A percentile compares a stretch with the other conserved stretches of the same genome.
Conservation (phyloP, 2,888 invertebrate genomes). For the Spatulosminthurus flaviceps region DNA sequence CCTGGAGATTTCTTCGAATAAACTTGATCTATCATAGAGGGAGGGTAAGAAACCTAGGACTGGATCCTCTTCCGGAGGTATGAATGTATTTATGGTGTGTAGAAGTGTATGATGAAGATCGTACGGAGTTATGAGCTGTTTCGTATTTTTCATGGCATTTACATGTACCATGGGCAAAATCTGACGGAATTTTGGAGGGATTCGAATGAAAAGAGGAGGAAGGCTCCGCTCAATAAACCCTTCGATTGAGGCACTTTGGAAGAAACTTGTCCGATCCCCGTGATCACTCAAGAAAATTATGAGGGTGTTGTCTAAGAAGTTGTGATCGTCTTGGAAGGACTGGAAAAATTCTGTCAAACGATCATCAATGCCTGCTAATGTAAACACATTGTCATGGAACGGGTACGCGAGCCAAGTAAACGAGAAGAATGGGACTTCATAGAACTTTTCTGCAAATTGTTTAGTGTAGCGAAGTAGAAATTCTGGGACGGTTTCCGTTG, state of each 20-base stretch:
- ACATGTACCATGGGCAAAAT: conserved; percentile 70
- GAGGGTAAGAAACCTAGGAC: not conserved
- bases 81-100: conserved; percentile 3
- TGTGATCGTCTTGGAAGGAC: conserved; percentile 68
- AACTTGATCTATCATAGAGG: conserved; percentile 25
- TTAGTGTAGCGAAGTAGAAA: conserved; percentile 76
- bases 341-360: conserved; percentile 72
- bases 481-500: conserved; percentile 66
- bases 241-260: conserved; percentile 74
- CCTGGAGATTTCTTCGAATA: conserved; percentile 28
- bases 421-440: conserved; percentile 75
- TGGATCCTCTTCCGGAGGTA: not conserved
- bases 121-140: conserved; percentile 77
- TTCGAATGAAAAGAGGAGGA: conserved; percentile 76
- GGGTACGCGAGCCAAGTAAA: conserved; percentile 83
- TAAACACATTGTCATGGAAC: conserved; percentile 77
- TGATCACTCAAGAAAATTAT: conserved; percentile 80
- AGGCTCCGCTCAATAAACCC: conserved; percentile 78
- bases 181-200: conserved; percentile 73
- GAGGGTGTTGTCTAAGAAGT: conserved; percentile 73
- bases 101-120: conserved; percentile 75
- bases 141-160: conserved; percentile 72
- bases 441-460: conserved; percentile 75
- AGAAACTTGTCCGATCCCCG: conserved; percentile 78
- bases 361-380: conserved; percentile 75